These are phyloP conservation scores for Rhopilema esculentum DNA, from an alignment of 30 jellyfish, hydroid and myxozoan species.

Conservation along the genomic window DNA sequence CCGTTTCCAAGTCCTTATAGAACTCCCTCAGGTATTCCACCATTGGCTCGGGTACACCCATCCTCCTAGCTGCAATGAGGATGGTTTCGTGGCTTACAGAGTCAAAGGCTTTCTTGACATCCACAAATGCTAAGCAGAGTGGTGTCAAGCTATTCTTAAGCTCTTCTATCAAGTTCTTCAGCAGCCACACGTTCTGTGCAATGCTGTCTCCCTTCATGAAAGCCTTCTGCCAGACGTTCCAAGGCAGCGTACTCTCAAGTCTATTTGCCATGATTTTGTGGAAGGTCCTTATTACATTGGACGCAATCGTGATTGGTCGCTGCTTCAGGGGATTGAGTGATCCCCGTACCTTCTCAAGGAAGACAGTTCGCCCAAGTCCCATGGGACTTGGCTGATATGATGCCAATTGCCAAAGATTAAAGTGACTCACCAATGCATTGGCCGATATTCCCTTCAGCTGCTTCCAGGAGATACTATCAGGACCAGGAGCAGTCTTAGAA, in stretches of 20 bases:
- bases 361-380: conserved; percentile 13
- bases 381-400: conserved; percentile 9
- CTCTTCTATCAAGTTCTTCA: background rate
- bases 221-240: conserved; percentile 26
- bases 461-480: background rate
- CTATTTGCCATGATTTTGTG: conserved; percentile 9
- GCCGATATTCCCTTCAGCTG: background rate
- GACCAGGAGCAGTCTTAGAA: conserved; percentile 20
- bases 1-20: background rate
- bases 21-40: background rate
- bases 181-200: conserved; percentile 32
- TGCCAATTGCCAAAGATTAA: conserved; percentile 6
- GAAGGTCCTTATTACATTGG: background rate
- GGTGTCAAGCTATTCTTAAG: no score
- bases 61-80: no score
- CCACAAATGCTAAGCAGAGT: no score
- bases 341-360: conserved; percentile 1
- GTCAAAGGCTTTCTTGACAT: no score
- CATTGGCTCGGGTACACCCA: conserved; percentile 4
- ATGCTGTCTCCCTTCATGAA: conserved; percentile 22
- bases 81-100: no score
- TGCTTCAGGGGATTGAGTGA: conserved; percentile 7
- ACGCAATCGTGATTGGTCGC: conserved; percentile 27
- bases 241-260: conserved; percentile 1
- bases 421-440: conserved; percentile 3